Percentiles rank a stretch among this genome's conserved stretches.
Evolutionary conservation across 2,113 vertebrate genomes (phyloP).

Genomic region (Myotis yumanensis): DNA sequence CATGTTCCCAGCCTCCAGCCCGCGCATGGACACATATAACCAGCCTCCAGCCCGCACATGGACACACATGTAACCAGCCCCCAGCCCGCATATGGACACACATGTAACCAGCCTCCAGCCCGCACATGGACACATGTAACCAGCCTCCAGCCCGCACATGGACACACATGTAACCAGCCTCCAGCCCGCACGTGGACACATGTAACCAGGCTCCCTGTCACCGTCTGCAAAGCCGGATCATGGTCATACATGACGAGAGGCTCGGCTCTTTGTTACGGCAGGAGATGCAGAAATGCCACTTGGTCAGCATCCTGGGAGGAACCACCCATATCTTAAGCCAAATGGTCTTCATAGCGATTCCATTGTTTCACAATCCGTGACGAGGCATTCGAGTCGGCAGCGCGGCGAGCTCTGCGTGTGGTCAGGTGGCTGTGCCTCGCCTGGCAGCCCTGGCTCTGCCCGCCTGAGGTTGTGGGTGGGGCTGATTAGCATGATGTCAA

Average conservation of each 20-base stretch:
- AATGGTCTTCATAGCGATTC: background rate
- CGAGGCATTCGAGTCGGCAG: fast-evolving
- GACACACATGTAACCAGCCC: too few species aligned
- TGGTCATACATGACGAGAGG: background rate
- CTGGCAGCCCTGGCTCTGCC: fast-evolving
- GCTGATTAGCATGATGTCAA: fast-evolving
- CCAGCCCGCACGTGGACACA: too few species aligned
- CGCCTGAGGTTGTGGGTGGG: fast-evolving
- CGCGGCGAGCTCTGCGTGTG: fast-evolving
- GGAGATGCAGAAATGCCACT: fast-evolving
- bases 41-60: too few species aligned
- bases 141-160: too few species aligned
- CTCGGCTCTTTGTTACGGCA: fast-evolving
- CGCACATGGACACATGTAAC: too few species aligned
- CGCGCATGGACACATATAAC: too few species aligned
- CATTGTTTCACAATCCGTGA: background rate
- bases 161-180: background rate
- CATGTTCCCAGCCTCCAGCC: too few species aligned
- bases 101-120: too few species aligned
- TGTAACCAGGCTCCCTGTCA: too few species aligned
- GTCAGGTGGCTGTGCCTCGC: background rate
- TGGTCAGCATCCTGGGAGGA: background rate
- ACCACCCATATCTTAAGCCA: background rate
- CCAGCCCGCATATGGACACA: too few species aligned
- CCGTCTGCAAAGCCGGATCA: fast-evolving